These are phyloP conservation scores for Drosophila multiciliata DNA, from an alignment of 2,888 invertebrate genomes.

Conservation along the genomic window DNA sequence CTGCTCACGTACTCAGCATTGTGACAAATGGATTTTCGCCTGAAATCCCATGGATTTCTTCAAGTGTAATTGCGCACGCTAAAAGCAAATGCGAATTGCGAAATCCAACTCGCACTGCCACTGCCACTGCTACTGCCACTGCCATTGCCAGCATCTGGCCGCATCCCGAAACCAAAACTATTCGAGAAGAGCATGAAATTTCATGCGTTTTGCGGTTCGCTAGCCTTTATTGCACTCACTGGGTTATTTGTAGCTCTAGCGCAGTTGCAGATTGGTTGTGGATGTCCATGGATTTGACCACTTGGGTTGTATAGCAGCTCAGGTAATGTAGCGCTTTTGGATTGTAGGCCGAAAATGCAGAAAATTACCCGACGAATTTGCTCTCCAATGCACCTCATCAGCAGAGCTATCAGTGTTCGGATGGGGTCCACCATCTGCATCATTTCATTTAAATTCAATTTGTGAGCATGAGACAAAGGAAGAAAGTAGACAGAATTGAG, in stretches of 20 bases:
- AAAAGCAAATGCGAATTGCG: conserved; percentile 59
- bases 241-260: conserved; percentile 59
- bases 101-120: conserved; percentile 24
- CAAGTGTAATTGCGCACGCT: conserved; percentile 77
- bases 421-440: conserved; percentile 5
- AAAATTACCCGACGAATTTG: background rate
- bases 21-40: conserved; percentile 82
- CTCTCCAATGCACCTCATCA: background rate
- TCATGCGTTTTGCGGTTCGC: conserved; percentile 55
- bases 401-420: background rate
- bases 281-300: conserved; percentile 32
- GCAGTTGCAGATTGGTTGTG: conserved; percentile 21
- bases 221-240: conserved; percentile 58
- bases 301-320: background rate
- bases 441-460: conserved; percentile 25
- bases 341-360: background rate
- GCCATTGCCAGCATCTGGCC: conserved; percentile 18
- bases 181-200: conserved; percentile 60
- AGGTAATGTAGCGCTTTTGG: background rate
- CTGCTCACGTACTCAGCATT: conserved; percentile 77
- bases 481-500: conserved; percentile 11
- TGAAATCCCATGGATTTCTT: conserved; percentile 78
- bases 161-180: conserved; percentile 22
- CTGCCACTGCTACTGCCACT: conserved; percentile 5
- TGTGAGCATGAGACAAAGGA: conserved; percentile 15